Base-by-base conservation (phyloP, 2,888 invertebrate genomes). In the Cheilosia scutellata region DNA sequence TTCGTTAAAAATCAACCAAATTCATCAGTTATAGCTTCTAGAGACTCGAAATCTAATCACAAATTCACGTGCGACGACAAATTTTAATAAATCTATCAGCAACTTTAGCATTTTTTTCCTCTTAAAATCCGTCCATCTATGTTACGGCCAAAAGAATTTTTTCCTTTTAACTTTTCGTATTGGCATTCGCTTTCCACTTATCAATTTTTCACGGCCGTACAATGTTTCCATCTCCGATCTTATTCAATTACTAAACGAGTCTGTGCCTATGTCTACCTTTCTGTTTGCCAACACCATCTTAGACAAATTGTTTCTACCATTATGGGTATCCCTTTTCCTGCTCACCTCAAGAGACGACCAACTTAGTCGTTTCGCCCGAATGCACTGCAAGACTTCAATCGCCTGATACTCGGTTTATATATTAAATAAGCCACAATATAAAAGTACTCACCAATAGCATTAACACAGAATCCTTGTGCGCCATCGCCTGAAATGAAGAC, bases 401-500 rank as follows among this genome's bases (percentile, higher is more conserved):
- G 9, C 4, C 20, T 20, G 20, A 20, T 20, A 2, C 20, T 20
- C 20, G 20, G 20, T 20, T 20, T 20, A 20, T 20, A 27, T 13
- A 71, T n/a, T 3, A 7, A 47, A 16, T n/a, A 44, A 65, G 33
- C 44, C 47, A 44, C 47, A 20, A 20, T 29, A 40, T 20, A 13
- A 25, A 47, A 5, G 5, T 87, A 90, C 92, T 91, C 86, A 92
- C 92, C 92, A 83, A 93, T 91, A 89, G 89, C 92, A 90, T 93
- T 93, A 76, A 93, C 92, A 88, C 93, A 93, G 88, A 92, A 92
- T 89, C 91, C 89, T 89, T 92, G 91, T 89, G 94, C 92, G 87
- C 94, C 94, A 91, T 94, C 95, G 70, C 88, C 83, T 87, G 95
- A 94, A 88, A 96, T 94, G 93, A 95, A 96, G 65, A 96, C 94